Evolutionary conservation across 2,113 vertebrate genomes (phyloP).

Genomic region (Copsychus sechellarum): DNA sequence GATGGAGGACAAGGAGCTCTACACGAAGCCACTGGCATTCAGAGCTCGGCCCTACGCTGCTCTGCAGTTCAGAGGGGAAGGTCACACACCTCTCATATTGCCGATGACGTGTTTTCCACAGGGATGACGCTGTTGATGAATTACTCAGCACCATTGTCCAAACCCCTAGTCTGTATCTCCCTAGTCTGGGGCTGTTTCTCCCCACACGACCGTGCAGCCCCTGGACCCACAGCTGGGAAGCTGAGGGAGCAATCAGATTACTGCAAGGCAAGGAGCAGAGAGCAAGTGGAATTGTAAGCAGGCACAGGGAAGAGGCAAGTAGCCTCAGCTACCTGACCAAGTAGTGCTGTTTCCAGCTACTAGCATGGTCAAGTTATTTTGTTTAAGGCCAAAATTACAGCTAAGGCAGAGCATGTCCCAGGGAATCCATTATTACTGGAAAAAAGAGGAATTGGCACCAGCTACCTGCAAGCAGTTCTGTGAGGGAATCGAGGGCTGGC

Average conservation of each 20-base stretch:
- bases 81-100: neutral
- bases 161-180: neutral
- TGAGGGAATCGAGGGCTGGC: neutral
- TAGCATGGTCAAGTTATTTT: neutral
- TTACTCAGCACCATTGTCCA: neutral
- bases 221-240: neutral
- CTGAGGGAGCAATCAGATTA: neutral
- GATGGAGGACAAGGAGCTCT: neutral
- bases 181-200: neutral
- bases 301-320: neutral
- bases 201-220: neutral
- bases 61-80: neutral
- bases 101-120: neutral
- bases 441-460: neutral
- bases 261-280: neutral
- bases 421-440: neutral
- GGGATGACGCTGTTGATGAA: neutral
- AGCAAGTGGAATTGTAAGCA: neutral
- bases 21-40: neutral
- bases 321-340: neutral
- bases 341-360: slow-evolving; percentile 28
- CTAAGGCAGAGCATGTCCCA: neutral
- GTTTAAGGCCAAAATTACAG: slow-evolving; percentile 21
- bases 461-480: neutral
- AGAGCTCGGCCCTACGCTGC: neutral